phyloP scores from a whole-genome alignment of 1,140 invertebrate genomes.

The Eupristina koningsbergeri region DNA sequence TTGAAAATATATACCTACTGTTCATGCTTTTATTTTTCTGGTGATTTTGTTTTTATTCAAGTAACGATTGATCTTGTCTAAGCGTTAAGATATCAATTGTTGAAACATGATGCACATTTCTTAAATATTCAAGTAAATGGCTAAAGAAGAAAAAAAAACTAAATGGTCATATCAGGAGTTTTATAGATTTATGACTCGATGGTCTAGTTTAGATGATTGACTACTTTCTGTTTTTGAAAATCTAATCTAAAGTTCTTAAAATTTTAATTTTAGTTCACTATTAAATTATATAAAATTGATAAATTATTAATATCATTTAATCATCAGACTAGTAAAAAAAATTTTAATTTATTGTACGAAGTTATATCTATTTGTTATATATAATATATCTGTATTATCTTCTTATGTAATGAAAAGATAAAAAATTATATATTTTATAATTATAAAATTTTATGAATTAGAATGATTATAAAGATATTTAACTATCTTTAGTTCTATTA shows the following conservation, averaged over 20 bases:
- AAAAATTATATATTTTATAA: too few species aligned
- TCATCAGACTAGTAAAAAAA: too few species aligned
- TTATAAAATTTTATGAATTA: too few species aligned
- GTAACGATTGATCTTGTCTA: neutral
- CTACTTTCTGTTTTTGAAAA: neutral
- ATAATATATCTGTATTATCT: too few species aligned
- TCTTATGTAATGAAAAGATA: too few species aligned
- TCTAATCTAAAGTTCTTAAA: neutral
- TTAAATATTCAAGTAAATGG: slow-evolving; percentile 14
- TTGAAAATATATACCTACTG: slow-evolving; percentile 7
- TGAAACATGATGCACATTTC: neutral
- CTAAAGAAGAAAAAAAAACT: neutral
- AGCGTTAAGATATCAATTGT: neutral
- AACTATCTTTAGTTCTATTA: too few species aligned
- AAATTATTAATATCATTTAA: too few species aligned
- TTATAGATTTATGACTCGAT: slow-evolving; percentile 34
- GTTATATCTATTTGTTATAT: too few species aligned
- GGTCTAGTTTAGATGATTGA: slow-evolving; percentile 2
- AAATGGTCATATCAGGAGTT: slow-evolving; percentile 27
- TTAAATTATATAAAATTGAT: too few species aligned
- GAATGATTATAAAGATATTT: too few species aligned
- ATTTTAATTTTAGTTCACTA: neutral
- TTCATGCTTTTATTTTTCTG: neutral
- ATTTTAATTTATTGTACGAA: too few species aligned
- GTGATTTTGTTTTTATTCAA: neutral